Evolutionary conservation across 1,140 invertebrate genomes (phyloP).

Genomic region (Heterodera carotae): DNA sequence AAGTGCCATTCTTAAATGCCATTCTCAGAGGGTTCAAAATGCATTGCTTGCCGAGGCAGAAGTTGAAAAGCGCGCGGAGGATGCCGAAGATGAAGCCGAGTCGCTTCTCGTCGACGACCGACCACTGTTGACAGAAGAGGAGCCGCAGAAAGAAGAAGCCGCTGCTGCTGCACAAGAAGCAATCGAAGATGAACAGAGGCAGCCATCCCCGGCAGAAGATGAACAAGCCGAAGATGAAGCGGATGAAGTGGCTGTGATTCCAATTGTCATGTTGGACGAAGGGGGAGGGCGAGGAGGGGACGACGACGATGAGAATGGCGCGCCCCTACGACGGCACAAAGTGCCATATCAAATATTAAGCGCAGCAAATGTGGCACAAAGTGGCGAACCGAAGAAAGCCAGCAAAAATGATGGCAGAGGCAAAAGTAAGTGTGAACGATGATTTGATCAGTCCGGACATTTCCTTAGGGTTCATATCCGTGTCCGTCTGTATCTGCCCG

Average conservation of each 20-base stretch:
- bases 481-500: too few relatives aligned
- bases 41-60: conserved; percentile 46
- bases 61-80: neutral
- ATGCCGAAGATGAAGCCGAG: conserved; percentile 21
- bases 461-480: too few relatives aligned
- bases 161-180: neutral
- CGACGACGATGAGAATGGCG: neutral
- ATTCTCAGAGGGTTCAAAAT: conserved; percentile 29
- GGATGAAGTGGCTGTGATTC: neutral
- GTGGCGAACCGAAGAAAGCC: neutral
- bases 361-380: neutral
- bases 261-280: conserved; percentile 29
- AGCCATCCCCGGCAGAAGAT: neutral
- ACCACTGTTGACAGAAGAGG: too few relatives aligned
- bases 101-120: conserved; percentile 13
- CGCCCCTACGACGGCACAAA: too few relatives aligned
- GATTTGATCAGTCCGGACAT: too few relatives aligned
- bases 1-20: neutral
- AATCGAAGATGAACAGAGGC: neutral
- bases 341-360: neutral
- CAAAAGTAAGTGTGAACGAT: neutral
- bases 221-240: neutral
- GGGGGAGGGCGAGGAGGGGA: neutral
- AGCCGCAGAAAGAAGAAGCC: conserved; percentile 8
- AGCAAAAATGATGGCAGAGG: conserved; percentile 12